A percentile compares a stretch with the other conserved stretches of the same genome.
Evolutionary conservation across 2,888 invertebrate genomes (phyloP).

Genomic region (Drosophila pseudotakahashii): DNA sequence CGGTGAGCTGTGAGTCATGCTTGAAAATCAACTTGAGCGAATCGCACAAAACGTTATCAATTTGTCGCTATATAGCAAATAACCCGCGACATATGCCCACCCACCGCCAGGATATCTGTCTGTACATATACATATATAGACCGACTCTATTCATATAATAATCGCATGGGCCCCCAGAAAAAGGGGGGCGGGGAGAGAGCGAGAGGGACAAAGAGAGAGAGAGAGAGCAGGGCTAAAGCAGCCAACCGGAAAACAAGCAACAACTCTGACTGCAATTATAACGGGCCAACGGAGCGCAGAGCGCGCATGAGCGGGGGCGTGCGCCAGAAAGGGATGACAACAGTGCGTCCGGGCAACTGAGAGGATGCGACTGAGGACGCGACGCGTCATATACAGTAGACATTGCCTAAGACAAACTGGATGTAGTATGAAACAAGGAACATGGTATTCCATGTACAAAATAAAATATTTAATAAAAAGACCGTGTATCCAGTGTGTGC

Average conservation of each 20-base stretch:
- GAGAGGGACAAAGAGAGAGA: neutral
- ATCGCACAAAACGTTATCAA: slow-evolving; percentile 77
- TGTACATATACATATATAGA: slow-evolving; percentile 7
- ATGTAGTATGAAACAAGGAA: no score
- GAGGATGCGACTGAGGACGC: slow-evolving; percentile 5
- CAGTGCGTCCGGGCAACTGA: slow-evolving; percentile 35
- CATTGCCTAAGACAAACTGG: neutral
- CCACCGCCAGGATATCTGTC: slow-evolving; percentile 8
- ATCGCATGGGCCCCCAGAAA: neutral
- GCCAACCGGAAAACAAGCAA: slow-evolving; percentile 84
- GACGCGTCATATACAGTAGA: slow-evolving; percentile 31
- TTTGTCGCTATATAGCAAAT: slow-evolving; percentile 74
- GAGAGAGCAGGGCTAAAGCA: slow-evolving; percentile 39
- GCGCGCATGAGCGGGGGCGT: slow-evolving; percentile 40
- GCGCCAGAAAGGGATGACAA: slow-evolving; percentile 51
- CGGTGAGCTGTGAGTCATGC: slow-evolving; percentile 58
- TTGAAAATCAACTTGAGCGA: slow-evolving; percentile 80
- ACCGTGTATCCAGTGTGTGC: neutral
- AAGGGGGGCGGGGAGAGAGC: neutral
- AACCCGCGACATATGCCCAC: slow-evolving; percentile 37
- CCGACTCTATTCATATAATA: slow-evolving; percentile 8
- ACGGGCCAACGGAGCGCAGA: slow-evolving; percentile 48
- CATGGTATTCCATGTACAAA: no score
- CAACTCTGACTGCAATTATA: slow-evolving; percentile 70
- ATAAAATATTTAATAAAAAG: no score